phyloP scores from a whole-genome alignment of 2,888 invertebrate species.

The Phortica okadai region DNA sequence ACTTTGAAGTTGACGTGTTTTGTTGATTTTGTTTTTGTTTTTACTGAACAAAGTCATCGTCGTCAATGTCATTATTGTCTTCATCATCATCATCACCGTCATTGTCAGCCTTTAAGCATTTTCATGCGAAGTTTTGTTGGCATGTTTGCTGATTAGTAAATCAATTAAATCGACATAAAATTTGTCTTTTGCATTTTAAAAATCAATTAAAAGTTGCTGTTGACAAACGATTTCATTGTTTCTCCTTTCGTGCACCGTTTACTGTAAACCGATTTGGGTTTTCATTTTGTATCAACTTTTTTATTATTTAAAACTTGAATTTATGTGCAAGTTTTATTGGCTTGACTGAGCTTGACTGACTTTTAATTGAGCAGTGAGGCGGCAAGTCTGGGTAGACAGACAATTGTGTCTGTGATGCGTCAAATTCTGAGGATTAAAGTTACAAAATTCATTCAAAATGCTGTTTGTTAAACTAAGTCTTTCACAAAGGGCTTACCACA shows the following conservation, averaged over 20 bases:
- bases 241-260: neutral
- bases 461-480: no score
- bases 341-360: neutral
- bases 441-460: no score
- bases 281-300: neutral
- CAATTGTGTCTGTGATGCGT: no score
- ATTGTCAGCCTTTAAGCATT: no score
- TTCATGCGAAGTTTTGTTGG: no score
- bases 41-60: no score
- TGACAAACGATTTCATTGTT: neutral
- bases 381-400: no score
- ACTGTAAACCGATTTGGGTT: neutral
- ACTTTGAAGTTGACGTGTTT: neutral
- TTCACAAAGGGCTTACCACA: no score
- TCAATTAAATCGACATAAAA: neutral
- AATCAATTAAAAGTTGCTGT: slow-evolving; percentile 4
- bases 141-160: neutral
- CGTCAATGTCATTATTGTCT: neutral
- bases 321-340: slow-evolving; percentile 10
- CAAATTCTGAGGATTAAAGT: no score
- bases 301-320: slow-evolving; percentile 4
- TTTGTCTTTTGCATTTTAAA: slow-evolving; percentile 11
- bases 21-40: neutral
- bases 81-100: no score
- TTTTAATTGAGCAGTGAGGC: no score